These are phyloP conservation scores for Pocillopora verrucosa DNA, from an alignment of 64 coral and sea anemone genomes.

Conservation along the genomic window DNA sequence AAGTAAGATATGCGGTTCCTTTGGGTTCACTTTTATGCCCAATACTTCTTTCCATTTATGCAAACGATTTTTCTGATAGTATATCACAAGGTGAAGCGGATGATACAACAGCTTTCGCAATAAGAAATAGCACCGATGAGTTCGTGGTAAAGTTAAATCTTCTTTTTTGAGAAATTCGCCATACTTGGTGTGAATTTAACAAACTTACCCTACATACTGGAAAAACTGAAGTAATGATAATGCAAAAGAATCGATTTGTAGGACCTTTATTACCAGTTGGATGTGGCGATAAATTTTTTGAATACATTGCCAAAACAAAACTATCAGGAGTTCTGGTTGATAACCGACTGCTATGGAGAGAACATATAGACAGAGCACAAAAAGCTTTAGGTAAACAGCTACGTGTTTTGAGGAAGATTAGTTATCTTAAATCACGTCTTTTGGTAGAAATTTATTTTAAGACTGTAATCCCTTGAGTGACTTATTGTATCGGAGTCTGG, in stretches of 20 bases:
- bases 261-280: background rate
- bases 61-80: background rate
- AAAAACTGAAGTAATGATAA: slow-evolving; percentile 12
- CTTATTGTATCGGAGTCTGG: background rate
- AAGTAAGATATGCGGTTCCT: background rate
- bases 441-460: background rate
- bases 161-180: background rate
- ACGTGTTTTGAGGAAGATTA: background rate
- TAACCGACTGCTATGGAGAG: background rate
- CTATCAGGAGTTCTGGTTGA: background rate
- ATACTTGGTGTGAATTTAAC: background rate
- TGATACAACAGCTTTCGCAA: background rate
- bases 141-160: background rate
- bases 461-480: background rate
- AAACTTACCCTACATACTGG: slow-evolving; percentile 11
- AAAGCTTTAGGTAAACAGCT: background rate
- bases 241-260: background rate
- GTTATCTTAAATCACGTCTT: background rate
- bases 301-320: background rate
- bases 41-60: background rate
- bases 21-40: background rate
- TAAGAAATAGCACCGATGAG: background rate
- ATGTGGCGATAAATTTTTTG: background rate
- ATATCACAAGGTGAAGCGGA: background rate
- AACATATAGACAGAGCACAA: background rate